Evolutionary conservation across 2,797 vertebrate species (phyloP).

Genomic region (Crenichthys baileyi): DNA sequence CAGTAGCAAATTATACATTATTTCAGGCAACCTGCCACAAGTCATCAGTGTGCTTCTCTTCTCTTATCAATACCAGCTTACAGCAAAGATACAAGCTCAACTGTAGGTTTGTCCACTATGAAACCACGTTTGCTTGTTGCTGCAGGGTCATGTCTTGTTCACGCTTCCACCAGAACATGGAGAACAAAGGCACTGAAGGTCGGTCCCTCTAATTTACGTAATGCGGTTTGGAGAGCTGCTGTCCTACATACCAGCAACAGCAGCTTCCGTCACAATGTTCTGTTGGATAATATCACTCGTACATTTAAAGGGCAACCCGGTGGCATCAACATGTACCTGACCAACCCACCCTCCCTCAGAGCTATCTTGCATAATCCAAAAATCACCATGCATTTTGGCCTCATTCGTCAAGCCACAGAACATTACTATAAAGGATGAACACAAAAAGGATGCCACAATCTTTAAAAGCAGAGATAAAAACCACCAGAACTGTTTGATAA

Average conservation of each 20-base stretch:
- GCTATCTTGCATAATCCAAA: slow-evolving; percentile 45
- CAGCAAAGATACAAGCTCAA: background rate
- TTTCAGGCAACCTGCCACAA: background rate
- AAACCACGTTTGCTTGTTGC: slow-evolving; percentile 6
- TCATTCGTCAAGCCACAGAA: slow-evolving; percentile 33
- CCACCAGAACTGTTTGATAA: background rate
- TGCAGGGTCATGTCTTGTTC: slow-evolving; percentile 2
- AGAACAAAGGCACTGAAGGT: slow-evolving; percentile 34
- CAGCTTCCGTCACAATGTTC: slow-evolving; percentile 21
- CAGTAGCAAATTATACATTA: background rate
- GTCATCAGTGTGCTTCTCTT: background rate
- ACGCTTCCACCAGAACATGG: background rate
- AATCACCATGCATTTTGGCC: slow-evolving; percentile 37
- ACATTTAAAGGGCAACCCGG: slow-evolving; percentile 24
- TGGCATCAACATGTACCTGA: slow-evolving; percentile 28
- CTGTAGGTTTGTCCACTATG: background rate
- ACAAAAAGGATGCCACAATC: background rate
- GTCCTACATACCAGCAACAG: slow-evolving; percentile 44
- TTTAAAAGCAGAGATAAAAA: background rate
- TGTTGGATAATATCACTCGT: slow-evolving; percentile 15
- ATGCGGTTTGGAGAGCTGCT: slow-evolving; percentile 36
- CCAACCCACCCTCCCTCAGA: slow-evolving; percentile 16
- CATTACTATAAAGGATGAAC: slow-evolving; percentile 29
- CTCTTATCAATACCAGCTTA: slow-evolving; percentile 8
- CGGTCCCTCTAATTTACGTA: slow-evolving; percentile 41